Base-by-base conservation (phyloP, 2,888 invertebrate genomes). In the Athripsodes cinereus region DNA sequence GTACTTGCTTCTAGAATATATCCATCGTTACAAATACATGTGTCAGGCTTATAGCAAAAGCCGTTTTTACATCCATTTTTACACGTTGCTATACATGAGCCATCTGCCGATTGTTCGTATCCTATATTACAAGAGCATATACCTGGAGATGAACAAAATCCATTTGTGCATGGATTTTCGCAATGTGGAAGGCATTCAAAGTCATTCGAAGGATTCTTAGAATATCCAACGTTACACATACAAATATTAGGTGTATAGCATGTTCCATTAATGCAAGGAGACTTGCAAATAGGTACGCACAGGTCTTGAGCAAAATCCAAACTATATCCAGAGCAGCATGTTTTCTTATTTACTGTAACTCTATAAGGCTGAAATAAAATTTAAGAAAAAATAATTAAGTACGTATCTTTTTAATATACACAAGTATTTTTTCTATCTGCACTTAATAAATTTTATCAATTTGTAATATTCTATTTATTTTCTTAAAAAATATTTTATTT, bases 31-130 rank as follows among this genome's bases (percentile, higher is more conserved):
- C 50, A 50, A 2, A n/a, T 8, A 22, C 50, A 50, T 8, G 3
- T 26, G 26, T 50, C 16, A n/a, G 26, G 26, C 13, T 26, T 21
- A 20, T n/a, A n/a, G n/a, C 50, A 50, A 18, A 22, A 22, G 6
- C 50, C 50, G n/a, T 50, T 50, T 50, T 50, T n/a, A n/a, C 50
- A 50, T 22, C 20, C n/a, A n/a, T 10, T 2, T 20, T n/a, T 8
- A 18, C 50, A 50, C 2, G 22, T 6, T 22, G 50, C 22, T 8
- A 20, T 6, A 50, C 50, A 50, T 21, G 3, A 13, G 16, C 5
- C 18, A 13, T 13, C 11, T n/a, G 8, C 21, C n/a, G n/a, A n/a
- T 2, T 8, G 22, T 8, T 22, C 8, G 18, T 50, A 50, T 8
- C 50, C 50, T 26, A 2, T n/a, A 26, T 50, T 26, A 26, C 50